Conservation (phyloP, 2,797 vertebrate species). For the Catostomus latipinnis region DNA sequence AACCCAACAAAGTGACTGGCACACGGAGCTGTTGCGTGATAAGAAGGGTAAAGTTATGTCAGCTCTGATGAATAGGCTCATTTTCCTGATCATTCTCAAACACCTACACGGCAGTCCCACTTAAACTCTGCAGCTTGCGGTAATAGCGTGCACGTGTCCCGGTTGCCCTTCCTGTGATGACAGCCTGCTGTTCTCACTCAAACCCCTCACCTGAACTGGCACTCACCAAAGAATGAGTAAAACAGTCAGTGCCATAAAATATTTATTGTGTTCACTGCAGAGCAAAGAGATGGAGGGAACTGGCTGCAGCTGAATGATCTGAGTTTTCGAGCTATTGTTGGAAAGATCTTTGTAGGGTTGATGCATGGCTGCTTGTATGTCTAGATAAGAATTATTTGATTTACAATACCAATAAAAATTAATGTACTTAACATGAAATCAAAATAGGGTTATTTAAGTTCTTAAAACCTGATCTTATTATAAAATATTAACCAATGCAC, state of each 20-base stretch:
- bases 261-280: constrained; percentile 23
- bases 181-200: constrained; percentile 24
- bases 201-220: constrained; percentile 31
- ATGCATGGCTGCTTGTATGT: background rate
- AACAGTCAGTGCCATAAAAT: constrained; percentile 23
- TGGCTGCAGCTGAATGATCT: background rate
- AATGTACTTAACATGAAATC: too few species aligned
- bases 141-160: constrained; percentile 11
- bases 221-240: background rate
- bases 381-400: too few species aligned
- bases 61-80: constrained; percentile 36
- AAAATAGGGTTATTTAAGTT: too few species aligned
- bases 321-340: background rate
- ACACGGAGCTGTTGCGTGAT: background rate
- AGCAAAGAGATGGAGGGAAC: background rate
- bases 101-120: constrained; percentile 23
- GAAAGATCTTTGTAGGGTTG: background rate
- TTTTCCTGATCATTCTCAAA: constrained; percentile 35
- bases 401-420: too few species aligned
- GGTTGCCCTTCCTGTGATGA: constrained; percentile 16
- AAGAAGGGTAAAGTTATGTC: constrained; percentile 31
- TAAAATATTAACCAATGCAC: too few species aligned
- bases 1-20: constrained; percentile 13
- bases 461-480: too few species aligned
- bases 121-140: background rate